Evolutionary conservation across 1,140 invertebrate species (phyloP).

Genomic region (Drosophila azteca): DNA sequence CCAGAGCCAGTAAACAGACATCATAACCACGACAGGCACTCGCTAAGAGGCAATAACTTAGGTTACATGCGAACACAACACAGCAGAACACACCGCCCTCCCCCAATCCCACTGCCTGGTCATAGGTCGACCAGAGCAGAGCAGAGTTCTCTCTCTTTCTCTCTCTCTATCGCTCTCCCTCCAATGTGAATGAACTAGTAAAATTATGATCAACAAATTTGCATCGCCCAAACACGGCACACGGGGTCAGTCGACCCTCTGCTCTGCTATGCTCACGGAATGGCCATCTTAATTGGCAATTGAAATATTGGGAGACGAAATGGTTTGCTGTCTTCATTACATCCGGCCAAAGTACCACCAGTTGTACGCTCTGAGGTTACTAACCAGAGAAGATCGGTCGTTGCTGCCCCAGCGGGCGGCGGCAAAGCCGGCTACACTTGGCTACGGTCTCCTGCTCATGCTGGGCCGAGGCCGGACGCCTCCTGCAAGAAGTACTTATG

Average conservation of each 20-base stretch:
- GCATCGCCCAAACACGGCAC: conserved; percentile 4
- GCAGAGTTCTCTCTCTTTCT: too few species aligned
- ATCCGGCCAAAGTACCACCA: not conserved
- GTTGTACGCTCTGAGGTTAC: too few species aligned
- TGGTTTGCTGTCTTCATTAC: conserved; percentile 33
- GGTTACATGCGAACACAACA: conserved; percentile 14
- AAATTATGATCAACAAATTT: conserved; percentile 25
- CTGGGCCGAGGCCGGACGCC: conserved; percentile 30
- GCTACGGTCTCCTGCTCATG: conserved; percentile 24
- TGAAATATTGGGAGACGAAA: conserved; percentile 24
- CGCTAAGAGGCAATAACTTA: conserved; percentile 47
- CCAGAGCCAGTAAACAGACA: conserved; percentile 25
- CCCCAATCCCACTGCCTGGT: not conserved
- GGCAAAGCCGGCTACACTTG: too few species aligned
- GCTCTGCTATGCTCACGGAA: not conserved
- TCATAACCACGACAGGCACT: conserved; percentile 11
- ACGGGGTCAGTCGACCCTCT: too few species aligned
- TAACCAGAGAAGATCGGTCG: too few species aligned
- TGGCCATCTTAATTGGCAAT: not conserved
- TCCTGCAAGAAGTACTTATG: conserved; percentile 27
- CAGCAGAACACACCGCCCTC: conserved; percentile 16
- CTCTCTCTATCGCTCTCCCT: too few species aligned
- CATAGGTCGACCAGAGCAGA: too few species aligned
- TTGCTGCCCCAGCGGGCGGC: too few species aligned
- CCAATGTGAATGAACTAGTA: not conserved